Base-by-base conservation (phyloP, 2,888 invertebrate genomes). In the Timema podura region DNA sequence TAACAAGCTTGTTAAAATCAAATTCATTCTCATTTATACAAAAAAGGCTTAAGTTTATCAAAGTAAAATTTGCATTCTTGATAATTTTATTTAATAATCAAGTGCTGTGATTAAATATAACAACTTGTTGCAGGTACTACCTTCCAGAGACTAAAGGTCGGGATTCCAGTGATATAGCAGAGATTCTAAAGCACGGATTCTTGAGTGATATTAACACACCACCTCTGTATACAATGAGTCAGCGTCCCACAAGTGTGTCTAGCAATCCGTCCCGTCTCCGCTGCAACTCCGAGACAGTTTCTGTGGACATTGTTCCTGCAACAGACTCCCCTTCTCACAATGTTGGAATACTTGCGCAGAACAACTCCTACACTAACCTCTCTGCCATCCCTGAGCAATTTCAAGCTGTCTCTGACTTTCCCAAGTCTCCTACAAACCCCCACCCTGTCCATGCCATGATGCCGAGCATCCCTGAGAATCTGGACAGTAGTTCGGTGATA, bases 101-200 rank as follows among this genome's bases (percentile, higher is more conserved):
- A 30, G 30, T 30, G 30, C 30, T 30, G 30, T 30, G 30, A 30
- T 3, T 30, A 30, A 30, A 30, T 3, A 30, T 30, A 30, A 2
- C 30, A 30, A 30, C 30, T 57, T 44, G 65, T 68, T 67, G 73
- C 78, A 91, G 91, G 77, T 79, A 85, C 64, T 91, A 90, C 79
- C 83, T 92, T 76, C 92, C 92, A 6, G 92, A 92, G 81, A 92
- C 92, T 0, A 84, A 87, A 73, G 89, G 89, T n/a, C 86, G 83
- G 74, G 87, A 89, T 74, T 87, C 91, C 0, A 80, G 83, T 0
- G 88, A 91, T 74, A 84, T 91, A 57, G 85, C 88, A 0, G 83
- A 85, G 54, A 79, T 88, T 6, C 86, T 91, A 76, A 83, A 85
- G 11, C 83, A 85, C 75, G 91, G 91, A 16, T 85, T 91, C 73